Conservation (phyloP, 2,113 vertebrate genomes). For the Carollia perspicillata region DNA sequence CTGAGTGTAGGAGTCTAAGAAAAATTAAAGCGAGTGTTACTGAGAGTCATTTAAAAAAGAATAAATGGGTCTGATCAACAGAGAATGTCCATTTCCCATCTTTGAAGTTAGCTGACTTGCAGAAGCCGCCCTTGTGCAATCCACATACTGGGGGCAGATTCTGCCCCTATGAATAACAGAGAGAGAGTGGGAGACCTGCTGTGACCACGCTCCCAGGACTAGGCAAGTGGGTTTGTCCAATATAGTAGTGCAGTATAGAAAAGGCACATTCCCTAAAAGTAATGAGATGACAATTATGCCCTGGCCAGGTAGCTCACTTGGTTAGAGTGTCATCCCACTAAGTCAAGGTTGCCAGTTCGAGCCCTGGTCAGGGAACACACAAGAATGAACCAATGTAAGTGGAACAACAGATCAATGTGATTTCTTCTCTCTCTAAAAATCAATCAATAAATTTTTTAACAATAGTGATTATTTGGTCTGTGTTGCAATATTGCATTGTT, state of each 20-base stretch:
- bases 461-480: neutral
- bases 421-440: too few species aligned
- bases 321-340: too few species aligned
- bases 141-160: neutral
- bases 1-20: neutral
- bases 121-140: neutral
- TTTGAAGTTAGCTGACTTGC: neutral
- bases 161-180: neutral
- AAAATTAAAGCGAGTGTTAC: slow-evolving; percentile 23
- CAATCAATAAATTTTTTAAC: too few species aligned
- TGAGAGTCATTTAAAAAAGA: neutral
- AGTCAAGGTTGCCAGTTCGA: too few species aligned
- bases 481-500: neutral
- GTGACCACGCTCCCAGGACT: too few species aligned
- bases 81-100: neutral
- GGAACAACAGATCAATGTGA: too few species aligned
- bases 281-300: neutral
- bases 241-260: neutral
- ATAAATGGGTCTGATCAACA: neutral
- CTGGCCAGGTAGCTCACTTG: too few species aligned
- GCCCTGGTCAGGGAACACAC: too few species aligned
- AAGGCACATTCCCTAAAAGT: neutral
- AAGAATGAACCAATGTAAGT: too few species aligned
- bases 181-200: neutral
- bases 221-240: neutral